Conservation (phyloP, 2,888 invertebrate species). For the Galerucella nymphaeae region DNA sequence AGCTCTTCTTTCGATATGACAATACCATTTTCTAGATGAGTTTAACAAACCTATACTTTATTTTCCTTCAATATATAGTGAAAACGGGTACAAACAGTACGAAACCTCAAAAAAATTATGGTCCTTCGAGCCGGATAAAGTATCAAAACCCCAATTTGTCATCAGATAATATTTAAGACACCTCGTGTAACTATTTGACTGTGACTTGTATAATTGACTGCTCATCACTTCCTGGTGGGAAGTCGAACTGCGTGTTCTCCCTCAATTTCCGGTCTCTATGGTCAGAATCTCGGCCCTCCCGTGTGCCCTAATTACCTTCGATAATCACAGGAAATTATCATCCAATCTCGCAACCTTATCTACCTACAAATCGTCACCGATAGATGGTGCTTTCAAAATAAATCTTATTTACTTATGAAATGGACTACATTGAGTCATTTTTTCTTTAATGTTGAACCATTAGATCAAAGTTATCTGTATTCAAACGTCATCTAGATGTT, state of each 20-base stretch:
- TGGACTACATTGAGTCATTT: background rate
- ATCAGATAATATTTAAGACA: no score
- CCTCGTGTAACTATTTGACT: background rate
- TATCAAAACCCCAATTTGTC: no score
- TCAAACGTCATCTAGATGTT: constrained; percentile 2
- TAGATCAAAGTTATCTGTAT: constrained; percentile 19
- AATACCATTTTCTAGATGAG: background rate
- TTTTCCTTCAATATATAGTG: no score
- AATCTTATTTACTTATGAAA: no score
- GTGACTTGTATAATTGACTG: constrained; percentile 61
- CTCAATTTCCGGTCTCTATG: constrained; percentile 63
- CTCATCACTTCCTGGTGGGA: constrained; percentile 65
- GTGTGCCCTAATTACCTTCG: constrained; percentile 63
- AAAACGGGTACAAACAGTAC: no score
- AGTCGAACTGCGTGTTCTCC: constrained; percentile 62
- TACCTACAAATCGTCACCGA: constrained; percentile 51
- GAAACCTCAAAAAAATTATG: background rate
- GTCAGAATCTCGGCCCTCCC: constrained; percentile 43
- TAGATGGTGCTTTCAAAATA: constrained; percentile 49
- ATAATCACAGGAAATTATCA: constrained; percentile 67
- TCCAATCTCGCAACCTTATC: constrained; percentile 63
- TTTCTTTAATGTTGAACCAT: background rate
- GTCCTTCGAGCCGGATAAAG: background rate
- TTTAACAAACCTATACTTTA: no score
- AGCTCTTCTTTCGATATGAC: background rate